A percentile compares a stretch with the other conserved stretches of the same genome.
Conservation (phyloP, 2,797 vertebrate genomes). For the Mus caroli region DNA sequence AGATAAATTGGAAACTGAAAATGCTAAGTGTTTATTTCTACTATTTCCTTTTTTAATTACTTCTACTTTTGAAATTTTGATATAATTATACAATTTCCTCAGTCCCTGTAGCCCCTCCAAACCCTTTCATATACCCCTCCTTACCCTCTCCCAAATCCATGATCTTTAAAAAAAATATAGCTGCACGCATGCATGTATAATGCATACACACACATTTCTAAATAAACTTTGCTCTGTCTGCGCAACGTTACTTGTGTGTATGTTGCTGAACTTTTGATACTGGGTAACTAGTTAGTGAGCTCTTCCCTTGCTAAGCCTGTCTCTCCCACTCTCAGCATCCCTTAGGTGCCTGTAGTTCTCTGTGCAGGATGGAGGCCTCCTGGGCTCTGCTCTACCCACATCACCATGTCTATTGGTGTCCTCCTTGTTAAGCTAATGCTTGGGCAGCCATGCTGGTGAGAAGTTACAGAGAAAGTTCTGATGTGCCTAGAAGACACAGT, state of each 20-base stretch:
- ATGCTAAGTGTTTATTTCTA: neutral
- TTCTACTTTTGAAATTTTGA: neutral
- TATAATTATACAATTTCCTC: neutral
- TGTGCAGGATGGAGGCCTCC: neutral
- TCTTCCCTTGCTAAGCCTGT: neutral
- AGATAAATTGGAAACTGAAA: neutral
- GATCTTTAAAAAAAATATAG: neutral
- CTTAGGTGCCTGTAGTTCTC: neutral
- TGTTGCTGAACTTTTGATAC: neutral
- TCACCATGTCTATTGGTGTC: neutral
- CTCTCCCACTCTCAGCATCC: neutral
- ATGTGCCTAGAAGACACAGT: neutral
- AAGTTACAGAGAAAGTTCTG: neutral
- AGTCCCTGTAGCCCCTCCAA: neutral
- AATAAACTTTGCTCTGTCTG: neutral
- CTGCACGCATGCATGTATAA: neutral
- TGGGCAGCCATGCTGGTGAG: neutral
- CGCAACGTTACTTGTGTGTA: neutral
- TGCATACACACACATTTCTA: neutral
- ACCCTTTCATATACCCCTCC: neutral
- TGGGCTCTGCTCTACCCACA: neutral
- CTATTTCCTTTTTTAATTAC: neutral
- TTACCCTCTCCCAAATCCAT: neutral
- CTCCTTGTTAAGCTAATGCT: neutral
- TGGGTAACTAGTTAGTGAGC: neutral